Evolutionary conservation across 2,888 invertebrate genomes (phyloP).

Genomic region (Clostera curtula): DNA sequence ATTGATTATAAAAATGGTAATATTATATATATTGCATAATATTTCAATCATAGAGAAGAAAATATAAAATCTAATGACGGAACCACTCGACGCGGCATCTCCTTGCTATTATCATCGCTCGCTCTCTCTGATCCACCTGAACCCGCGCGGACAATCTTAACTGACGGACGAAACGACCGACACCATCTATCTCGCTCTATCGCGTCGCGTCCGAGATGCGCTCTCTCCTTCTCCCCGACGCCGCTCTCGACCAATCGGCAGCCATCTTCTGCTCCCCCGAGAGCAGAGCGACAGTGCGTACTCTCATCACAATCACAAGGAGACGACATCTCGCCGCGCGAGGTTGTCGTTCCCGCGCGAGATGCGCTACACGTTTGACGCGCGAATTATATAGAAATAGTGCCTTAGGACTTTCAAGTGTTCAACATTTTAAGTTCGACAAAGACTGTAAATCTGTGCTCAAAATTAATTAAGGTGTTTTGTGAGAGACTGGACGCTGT

Average conservation of each 20-base stretch:
- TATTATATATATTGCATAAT: constrained; percentile 18
- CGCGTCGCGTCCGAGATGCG: constrained; percentile 50
- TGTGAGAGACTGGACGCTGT: constrained; percentile 55
- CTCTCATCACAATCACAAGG: constrained; percentile 69
- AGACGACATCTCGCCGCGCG: constrained; percentile 70
- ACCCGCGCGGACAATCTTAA: constrained; percentile 60
- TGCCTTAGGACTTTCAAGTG: constrained; percentile 50
- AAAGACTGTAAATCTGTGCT: constrained; percentile 55
- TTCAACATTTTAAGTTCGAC: constrained; percentile 21
- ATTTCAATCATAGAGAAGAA: constrained; percentile 35
- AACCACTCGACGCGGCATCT: constrained; percentile 53
- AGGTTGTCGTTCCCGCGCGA: constrained; percentile 64
- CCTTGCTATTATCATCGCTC: constrained; percentile 63
- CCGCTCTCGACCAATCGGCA: constrained; percentile 69
- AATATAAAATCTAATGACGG: constrained; percentile 40
- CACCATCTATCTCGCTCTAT: constrained; percentile 59
- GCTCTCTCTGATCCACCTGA: constrained; percentile 64
- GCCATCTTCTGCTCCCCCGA: constrained; percentile 73
- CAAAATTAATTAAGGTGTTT: constrained; percentile 43
- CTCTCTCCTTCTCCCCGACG: constrained; percentile 63
- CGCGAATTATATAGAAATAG: constrained; percentile 43
- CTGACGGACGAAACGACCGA: constrained; percentile 54
- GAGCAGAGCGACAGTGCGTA: constrained; percentile 74
- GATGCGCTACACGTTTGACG: constrained; percentile 37
- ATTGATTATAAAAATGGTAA: no score